A percentile compares a stretch with the other conserved stretches of the same genome.
Conservation (phyloP, 2,797 vertebrate species). For the Phoebastria nigripes region DNA sequence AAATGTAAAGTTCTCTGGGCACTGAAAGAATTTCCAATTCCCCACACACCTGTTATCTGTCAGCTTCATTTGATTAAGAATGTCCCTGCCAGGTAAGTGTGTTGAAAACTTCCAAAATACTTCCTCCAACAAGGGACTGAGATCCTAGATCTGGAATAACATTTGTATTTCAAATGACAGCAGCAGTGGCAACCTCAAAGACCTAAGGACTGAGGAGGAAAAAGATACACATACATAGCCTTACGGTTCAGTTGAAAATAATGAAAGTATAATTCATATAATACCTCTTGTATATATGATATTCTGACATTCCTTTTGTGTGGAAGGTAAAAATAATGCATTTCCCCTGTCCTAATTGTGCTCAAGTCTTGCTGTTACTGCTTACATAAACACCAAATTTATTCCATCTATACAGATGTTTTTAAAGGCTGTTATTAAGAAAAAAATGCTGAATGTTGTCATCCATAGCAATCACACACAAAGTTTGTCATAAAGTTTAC, state of each 20-base stretch:
- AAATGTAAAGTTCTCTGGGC: background rate
- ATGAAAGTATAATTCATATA: background rate
- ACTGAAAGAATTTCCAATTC: background rate
- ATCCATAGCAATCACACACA: background rate
- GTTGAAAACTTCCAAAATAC: background rate
- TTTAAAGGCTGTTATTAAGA: background rate
- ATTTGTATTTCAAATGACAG: background rate
- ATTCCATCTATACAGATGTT: background rate
- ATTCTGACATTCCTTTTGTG: background rate
- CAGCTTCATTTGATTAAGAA: background rate
- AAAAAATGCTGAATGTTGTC: background rate
- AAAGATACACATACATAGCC: background rate
- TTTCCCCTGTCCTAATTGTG: background rate
- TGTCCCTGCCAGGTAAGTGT: background rate
- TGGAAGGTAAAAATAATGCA: background rate
- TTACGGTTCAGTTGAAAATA: background rate
- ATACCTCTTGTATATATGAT: background rate
- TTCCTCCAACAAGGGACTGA: background rate
- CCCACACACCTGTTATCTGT: background rate
- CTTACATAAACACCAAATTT: background rate
- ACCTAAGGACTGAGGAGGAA: background rate
- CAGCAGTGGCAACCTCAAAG: background rate
- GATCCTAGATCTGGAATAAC: background rate
- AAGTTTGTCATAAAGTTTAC: background rate
- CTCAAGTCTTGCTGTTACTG: background rate